These are phyloP conservation scores for Octonoba sinensis DNA, from an alignment of 2,888 invertebrate species.

Conservation along the genomic window DNA sequence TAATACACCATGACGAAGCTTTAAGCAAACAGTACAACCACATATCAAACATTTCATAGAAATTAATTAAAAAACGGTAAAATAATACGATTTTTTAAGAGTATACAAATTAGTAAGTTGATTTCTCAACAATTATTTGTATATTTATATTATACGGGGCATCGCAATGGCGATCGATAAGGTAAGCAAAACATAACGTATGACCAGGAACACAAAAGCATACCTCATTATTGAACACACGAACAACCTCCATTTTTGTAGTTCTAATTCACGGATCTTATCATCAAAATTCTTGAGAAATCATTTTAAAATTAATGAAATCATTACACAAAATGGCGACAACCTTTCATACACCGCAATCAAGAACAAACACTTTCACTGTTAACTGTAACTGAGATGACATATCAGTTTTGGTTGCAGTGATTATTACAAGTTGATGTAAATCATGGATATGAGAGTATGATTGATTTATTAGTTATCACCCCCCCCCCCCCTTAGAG, in stretches of 20 bases:
- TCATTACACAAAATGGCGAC: constrained; percentile 47
- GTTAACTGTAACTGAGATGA: constrained; percentile 23
- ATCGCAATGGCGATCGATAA: background rate
- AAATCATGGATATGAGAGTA: too few relatives aligned
- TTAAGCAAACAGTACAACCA: too few relatives aligned
- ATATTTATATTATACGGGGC: too few relatives aligned
- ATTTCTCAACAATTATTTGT: too few relatives aligned
- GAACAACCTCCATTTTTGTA: constrained; percentile 13
- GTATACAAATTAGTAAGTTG: too few relatives aligned
- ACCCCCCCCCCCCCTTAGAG: too few relatives aligned
- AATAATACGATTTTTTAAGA: too few relatives aligned
- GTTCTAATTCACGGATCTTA: background rate
- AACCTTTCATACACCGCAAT: constrained; percentile 35
- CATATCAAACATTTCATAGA: background rate
- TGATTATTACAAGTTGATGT: background rate
- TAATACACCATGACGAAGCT: too few relatives aligned
- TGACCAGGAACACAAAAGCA: constrained; percentile 18
- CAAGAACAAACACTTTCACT: constrained; percentile 9
- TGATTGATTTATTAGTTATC: too few relatives aligned
- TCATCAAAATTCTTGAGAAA: background rate
- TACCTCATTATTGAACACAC: constrained; percentile 18
- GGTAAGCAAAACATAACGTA: constrained; percentile 10
- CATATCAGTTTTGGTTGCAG: constrained; percentile 10
- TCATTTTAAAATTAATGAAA: background rate
- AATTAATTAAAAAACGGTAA: too few relatives aligned